phyloP scores from a whole-genome alignment of 1,140 invertebrate genomes.

The Oppia nitens region DNA sequence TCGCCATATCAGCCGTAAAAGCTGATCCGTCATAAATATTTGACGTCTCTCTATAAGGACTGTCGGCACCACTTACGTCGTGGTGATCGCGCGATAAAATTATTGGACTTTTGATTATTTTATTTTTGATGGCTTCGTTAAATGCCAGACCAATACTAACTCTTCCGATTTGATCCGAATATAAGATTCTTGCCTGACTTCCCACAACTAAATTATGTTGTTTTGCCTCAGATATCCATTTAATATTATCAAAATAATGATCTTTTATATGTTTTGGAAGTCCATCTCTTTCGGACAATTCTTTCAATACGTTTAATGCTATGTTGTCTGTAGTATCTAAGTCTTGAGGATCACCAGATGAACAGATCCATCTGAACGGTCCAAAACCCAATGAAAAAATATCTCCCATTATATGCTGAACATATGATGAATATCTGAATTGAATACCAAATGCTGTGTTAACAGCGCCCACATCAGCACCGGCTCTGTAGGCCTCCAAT shows the following conservation, averaged over 20 bases:
- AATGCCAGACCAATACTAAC: conserved; percentile 40
- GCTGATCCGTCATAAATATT: conserved; percentile 48
- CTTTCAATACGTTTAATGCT: conserved; percentile 35
- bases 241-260: conserved; percentile 44
- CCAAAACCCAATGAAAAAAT: conserved; percentile 53
- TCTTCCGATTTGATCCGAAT: conserved; percentile 40
- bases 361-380: conserved; percentile 53
- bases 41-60: conserved; percentile 47
- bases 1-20: conserved; percentile 49
- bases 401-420: conserved; percentile 54
- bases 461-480: conserved; percentile 18
- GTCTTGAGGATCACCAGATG: conserved; percentile 37
- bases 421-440: conserved; percentile 48
- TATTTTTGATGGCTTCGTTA: conserved; percentile 37
- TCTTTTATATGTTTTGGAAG: conserved; percentile 27
- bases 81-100: conserved; percentile 49
- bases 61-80: conserved; percentile 50
- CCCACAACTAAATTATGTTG: conserved; percentile 42
- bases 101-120: conserved; percentile 36
- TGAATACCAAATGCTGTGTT: conserved; percentile 24
- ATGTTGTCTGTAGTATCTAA: conserved; percentile 41
- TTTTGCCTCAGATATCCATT: conserved; percentile 43
- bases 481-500: conserved; percentile 43
- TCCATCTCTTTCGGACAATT: conserved; percentile 26
- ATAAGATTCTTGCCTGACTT: conserved; percentile 45